Percentiles rank a stretch among this genome's conserved stretches.
Conservation (phyloP, 2,113 vertebrate species). For the Hoplias malabaricus region DNA sequence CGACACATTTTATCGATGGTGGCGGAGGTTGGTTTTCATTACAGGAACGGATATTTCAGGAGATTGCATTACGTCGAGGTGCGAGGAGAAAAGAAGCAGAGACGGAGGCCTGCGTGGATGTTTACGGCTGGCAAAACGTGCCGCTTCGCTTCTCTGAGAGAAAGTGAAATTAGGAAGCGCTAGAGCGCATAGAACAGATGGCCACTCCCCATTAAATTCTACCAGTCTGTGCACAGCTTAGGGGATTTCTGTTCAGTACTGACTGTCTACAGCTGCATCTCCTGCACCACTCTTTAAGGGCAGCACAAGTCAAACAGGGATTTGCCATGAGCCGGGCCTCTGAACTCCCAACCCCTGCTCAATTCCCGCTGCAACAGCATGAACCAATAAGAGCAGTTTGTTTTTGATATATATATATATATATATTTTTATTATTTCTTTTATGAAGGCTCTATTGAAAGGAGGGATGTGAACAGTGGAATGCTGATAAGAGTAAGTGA, state of each 20-base stretch:
- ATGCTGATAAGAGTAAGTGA: constrained; percentile 44
- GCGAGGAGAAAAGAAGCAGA: background rate
- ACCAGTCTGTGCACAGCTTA: constrained; percentile 38
- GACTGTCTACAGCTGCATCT: background rate
- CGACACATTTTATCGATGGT: constrained; percentile 4
- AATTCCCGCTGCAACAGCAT: background rate
- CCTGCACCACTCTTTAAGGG: constrained; percentile 16
- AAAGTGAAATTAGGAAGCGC: constrained; percentile 19
- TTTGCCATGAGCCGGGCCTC: constrained; percentile 1
- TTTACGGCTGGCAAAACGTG: constrained; percentile 30
- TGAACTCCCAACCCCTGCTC: too few relatives aligned
- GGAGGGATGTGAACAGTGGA: constrained; percentile 19
- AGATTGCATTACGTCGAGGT: constrained; percentile 13
- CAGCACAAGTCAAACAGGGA: constrained; percentile 12
- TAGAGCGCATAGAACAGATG: constrained; percentile 32
- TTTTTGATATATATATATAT: too few relatives aligned
- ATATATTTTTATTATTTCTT: background rate
- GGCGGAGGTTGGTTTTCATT: constrained; percentile 15
- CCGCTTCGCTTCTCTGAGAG: background rate
- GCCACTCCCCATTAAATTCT: constrained; percentile 34
- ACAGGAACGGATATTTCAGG: constrained; percentile 8
- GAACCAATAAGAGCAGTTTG: background rate
- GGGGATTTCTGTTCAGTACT: constrained; percentile 17
- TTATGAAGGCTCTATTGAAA: constrained; percentile 38
- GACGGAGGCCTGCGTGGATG: background rate